Percentiles rank a stretch among this genome's conserved stretches.
phyloP scores from a whole-genome alignment of 2,888 invertebrate species.

The Galerucella nymphaeae region DNA sequence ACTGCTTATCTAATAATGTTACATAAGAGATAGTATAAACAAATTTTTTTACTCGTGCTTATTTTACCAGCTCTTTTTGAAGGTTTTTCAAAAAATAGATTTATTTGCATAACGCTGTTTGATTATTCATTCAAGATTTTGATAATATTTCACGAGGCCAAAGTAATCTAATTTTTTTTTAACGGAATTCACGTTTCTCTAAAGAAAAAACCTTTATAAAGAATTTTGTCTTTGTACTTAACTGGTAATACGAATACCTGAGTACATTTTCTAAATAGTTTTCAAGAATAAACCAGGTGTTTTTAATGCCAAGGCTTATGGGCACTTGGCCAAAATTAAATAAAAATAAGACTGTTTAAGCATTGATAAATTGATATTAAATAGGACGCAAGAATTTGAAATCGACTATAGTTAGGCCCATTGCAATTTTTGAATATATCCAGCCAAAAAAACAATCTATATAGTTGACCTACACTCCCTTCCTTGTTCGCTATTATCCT shows the following conservation, averaged over 20 bases:
- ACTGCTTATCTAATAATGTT: background rate
- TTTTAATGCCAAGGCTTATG: constrained; percentile 9
- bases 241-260: background rate
- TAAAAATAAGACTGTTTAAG: background rate
- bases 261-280: background rate
- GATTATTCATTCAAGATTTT: too few relatives aligned
- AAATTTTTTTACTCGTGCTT: background rate
- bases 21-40: background rate
- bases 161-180: too few relatives aligned
- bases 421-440: background rate
- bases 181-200: too few relatives aligned
- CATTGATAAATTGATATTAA: constrained; percentile 10
- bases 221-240: background rate
- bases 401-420: background rate
- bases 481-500: too few relatives aligned
- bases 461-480: too few relatives aligned
- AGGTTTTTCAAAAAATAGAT: background rate
- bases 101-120: background rate
- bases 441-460: background rate
- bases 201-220: too few relatives aligned
- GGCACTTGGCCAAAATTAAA: constrained; percentile 4
- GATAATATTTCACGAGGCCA: too few relatives aligned
- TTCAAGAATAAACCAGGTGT: constrained; percentile 15
- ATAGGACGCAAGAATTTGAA: constrained; percentile 9
- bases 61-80: too few relatives aligned